These are phyloP conservation scores for Hydractinia echinata DNA, from an alignment of 30 jellyfish, hydroid and myxozoan species.

Conservation along the genomic window DNA sequence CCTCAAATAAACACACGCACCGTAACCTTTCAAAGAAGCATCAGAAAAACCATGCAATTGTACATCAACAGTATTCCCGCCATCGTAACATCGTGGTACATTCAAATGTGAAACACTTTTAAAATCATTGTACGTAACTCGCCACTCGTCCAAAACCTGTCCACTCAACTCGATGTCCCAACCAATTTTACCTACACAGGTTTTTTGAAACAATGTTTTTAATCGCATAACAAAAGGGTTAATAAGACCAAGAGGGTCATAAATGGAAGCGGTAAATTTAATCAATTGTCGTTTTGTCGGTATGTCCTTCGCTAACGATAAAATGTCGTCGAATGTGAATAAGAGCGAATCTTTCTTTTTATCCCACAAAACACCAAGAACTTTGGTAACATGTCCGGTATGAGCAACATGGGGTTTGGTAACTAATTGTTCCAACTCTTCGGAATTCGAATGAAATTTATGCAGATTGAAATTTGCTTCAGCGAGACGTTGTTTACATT, in stretches of 20 bases:
- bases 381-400: conserved; percentile 25
- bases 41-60: no score
- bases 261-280: conserved; percentile 5
- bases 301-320: background rate
- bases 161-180: background rate
- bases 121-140: no score
- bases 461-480: no score
- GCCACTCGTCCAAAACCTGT: no score
- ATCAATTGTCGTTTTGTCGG: conserved; percentile 9
- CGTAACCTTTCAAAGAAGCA: no score
- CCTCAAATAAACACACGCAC: no score
- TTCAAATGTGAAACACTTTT: no score
- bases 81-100: no score
- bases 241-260: conserved; percentile 28
- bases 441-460: conserved; percentile 19
- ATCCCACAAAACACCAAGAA: conserved; percentile 43
- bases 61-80: no score
- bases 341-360: conserved; percentile 3
- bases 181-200: background rate
- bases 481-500: no score
- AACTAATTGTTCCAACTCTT: conserved; percentile 15
- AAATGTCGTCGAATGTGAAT: background rate
- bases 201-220: conserved; percentile 2
- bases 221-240: conserved; percentile 5
- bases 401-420: background rate